Evolutionary conservation across 2,113 vertebrate species (phyloP), one percentile per base, ranked within the genome.

Genomic region (Bos taurus): DNA sequence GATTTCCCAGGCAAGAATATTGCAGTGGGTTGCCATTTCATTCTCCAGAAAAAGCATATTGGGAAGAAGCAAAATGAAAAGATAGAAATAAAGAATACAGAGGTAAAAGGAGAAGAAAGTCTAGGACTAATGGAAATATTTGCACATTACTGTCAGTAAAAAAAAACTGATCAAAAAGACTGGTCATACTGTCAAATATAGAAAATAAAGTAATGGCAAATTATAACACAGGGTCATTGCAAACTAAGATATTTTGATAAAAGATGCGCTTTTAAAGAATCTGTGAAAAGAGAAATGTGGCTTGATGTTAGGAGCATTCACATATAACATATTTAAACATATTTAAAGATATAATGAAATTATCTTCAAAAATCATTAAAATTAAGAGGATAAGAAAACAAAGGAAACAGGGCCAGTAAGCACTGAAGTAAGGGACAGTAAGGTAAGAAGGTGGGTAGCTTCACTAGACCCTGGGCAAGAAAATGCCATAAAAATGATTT

Each of bases 21-120:
- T 43, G 36, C 36, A 77, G 36, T 26, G 36, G 36, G 11, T 77
- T 43, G 36, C 23, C 71, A 43, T 43, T 77, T 77, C 36, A 0
- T 25, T 77, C 71, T 77, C 71, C 36, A 77, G 36, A 43, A 43
- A 40, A 88, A 88, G 88, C 48, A 28, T 30, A 77, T 40, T 88
- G 11, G 15, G 48, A 94, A 82, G 48, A 93, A 95, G 19, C n/a
- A 97, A 94, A 62, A 84, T 91, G 33, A 96, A 96, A 97, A 96
- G n/a, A 71, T 3, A 77, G 43, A 28, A 71, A 85, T 56, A 87
- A 91, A 90, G 48, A 93, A 91, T 62, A 67, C 8, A 88, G 40
- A 21, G 23, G 59, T 89, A 64, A 92, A 91, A 80, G 52, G n/a
- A 81, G 14, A 33, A 88, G 56, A 40, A 93, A 95, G n/a, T 71